Conservation (phyloP, 2,797 vertebrate genomes). For the Xenopus petersii region DNA sequence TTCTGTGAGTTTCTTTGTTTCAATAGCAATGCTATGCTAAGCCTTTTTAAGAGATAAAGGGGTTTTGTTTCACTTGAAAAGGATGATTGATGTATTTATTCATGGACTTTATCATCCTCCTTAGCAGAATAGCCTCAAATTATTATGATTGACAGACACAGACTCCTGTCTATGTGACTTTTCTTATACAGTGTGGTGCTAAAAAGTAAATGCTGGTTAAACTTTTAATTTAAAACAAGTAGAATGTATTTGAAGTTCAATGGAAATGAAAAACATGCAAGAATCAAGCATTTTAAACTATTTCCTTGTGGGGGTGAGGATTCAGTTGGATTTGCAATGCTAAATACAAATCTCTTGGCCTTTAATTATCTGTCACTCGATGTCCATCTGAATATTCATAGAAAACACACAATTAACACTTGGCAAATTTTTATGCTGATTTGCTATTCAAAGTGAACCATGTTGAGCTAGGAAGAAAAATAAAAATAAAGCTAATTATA, state of each 20-base stretch:
- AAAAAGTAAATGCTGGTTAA: background rate
- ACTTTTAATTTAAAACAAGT: background rate
- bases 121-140: background rate
- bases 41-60: background rate
- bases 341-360: slow-evolving; percentile 35
- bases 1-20: background rate
- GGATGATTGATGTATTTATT: slow-evolving; percentile 3
- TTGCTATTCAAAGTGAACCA: slow-evolving; percentile 45
- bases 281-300: background rate
- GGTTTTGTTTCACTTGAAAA: slow-evolving; percentile 2
- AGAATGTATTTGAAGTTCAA: background rate
- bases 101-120: slow-evolving; percentile 1
- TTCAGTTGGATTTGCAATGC: slow-evolving; percentile 18
- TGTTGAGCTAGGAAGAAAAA: slow-evolving; percentile 36
- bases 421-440: slow-evolving; percentile 41
- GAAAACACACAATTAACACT: slow-evolving; percentile 41
- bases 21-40: background rate
- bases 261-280: background rate
- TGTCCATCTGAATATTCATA: slow-evolving; percentile 49
- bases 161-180: background rate
- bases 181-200: background rate
- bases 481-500: slow-evolving; percentile 45
- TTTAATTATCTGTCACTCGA: slow-evolving; percentile 47
- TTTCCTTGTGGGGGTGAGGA: slow-evolving; percentile 14
- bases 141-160: background rate